These are phyloP conservation scores for Leucophora obtusa DNA, from an alignment of 2,888 invertebrate species.

Conservation along the genomic window DNA sequence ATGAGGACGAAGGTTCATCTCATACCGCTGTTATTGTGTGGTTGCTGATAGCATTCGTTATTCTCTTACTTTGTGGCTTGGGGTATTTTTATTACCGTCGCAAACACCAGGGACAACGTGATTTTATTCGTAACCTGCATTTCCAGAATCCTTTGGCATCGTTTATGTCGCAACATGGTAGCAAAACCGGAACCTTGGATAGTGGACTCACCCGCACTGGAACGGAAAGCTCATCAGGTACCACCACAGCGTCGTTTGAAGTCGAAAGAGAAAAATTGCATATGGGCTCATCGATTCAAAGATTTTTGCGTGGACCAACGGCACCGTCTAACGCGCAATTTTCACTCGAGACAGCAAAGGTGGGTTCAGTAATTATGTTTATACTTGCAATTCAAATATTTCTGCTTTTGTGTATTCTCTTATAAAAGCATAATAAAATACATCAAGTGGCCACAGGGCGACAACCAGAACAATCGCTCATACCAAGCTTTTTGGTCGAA, in stretches of 20 bases:
- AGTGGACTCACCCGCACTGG: slow-evolving; percentile 59
- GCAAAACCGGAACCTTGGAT: slow-evolving; percentile 49
- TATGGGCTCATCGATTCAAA: slow-evolving; percentile 70
- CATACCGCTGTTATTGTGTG: slow-evolving; percentile 56
- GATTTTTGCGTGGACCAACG: slow-evolving; percentile 67
- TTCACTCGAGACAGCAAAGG: slow-evolving; percentile 70
- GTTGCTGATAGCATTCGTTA: slow-evolving; percentile 59
- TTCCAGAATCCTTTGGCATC: slow-evolving; percentile 78
- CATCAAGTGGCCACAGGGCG: slow-evolving; percentile 62
- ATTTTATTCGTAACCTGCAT: slow-evolving; percentile 78
- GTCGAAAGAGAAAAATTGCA: slow-evolving; percentile 66
- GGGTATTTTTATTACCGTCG: slow-evolving; percentile 75
- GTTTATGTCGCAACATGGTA: slow-evolving; percentile 45
- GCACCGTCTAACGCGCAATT: slow-evolving; percentile 69
- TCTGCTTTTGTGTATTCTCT: not conserved
- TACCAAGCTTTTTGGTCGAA: slow-evolving; percentile 68
- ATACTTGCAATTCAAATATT: slow-evolving; percentile 1
- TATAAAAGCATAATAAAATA: slow-evolving; percentile 67
- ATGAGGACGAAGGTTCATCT: slow-evolving; percentile 30
- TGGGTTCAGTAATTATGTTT: slow-evolving; percentile 54
- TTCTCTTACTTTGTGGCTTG: slow-evolving; percentile 64
- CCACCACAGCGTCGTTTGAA: slow-evolving; percentile 66
- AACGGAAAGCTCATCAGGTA: slow-evolving; percentile 51
- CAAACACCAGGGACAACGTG: slow-evolving; percentile 79
- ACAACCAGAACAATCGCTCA: slow-evolving; percentile 37